These are phyloP conservation scores for Camponotus vicinus DNA, from an alignment of 1,140 invertebrate genomes.

Conservation along the genomic window DNA sequence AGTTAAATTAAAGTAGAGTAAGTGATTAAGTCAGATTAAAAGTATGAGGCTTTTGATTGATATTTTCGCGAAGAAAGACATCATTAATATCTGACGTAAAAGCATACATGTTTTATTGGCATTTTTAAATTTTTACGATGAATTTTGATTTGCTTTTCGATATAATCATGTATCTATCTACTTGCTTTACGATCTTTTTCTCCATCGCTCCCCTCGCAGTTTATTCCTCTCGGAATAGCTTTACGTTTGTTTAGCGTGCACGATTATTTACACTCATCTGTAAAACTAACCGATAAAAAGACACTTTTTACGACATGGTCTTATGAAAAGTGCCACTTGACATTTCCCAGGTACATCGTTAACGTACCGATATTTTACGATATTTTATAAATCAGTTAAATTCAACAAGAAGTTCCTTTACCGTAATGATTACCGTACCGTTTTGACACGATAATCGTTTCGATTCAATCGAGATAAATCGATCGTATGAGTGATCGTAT, in stretches of 20 bases:
- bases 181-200: constrained; percentile 22
- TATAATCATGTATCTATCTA: neutral
- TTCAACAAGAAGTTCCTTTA: constrained; percentile 17
- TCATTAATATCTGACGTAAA: neutral
- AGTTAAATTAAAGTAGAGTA: neutral
- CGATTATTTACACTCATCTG: constrained; percentile 36
- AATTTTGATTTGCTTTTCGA: constrained; percentile 2
- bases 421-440: neutral
- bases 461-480: neutral
- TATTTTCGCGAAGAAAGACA: neutral
- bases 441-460: neutral
- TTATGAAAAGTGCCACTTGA: constrained; percentile 32
- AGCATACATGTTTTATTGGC: constrained; percentile 2
- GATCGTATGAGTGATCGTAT: neutral
- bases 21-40: neutral
- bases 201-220: neutral
- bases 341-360: constrained; percentile 34
- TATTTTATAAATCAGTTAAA: neutral
- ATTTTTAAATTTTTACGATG: neutral
- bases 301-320: constrained; percentile 24
- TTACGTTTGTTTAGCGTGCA: constrained; percentile 32
- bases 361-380: constrained; percentile 14
- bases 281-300: constrained; percentile 27
- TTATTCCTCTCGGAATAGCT: neutral
- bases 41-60: neutral